Evolutionary conservation across 23 tunicate genomes (phyloP).

Genomic region (Phallusia fumigata): DNA sequence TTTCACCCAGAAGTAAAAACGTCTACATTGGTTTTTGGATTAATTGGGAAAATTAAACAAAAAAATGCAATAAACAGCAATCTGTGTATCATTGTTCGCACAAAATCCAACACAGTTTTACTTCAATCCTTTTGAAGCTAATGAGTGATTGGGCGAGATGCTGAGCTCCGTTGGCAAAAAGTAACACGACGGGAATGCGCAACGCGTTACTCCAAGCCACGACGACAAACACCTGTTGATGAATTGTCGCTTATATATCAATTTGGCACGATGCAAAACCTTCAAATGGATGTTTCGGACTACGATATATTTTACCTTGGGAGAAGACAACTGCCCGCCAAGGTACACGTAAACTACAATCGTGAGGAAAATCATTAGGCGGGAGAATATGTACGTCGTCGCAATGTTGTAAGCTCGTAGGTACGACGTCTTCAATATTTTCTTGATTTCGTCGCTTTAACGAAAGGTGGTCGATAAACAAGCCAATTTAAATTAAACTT

Average conservation of each 20-base stretch:
- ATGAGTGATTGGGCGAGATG: constrained; percentile 43
- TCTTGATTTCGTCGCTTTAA: constrained; percentile 46
- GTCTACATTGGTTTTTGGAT: neutral
- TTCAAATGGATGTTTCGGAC: neutral
- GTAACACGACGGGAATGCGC: constrained; percentile 39
- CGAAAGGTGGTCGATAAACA: neutral
- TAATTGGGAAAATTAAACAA: too few relatives aligned
- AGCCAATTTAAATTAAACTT: neutral
- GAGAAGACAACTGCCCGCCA: constrained; percentile 43
- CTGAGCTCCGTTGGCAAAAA: constrained; percentile 56
- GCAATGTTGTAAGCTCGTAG: constrained; percentile 56
- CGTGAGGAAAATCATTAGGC: constrained; percentile 39
- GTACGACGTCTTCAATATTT: constrained; percentile 37
- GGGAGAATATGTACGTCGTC: constrained; percentile 15
- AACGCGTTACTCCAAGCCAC: constrained; percentile 48
- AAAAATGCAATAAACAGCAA: too few relatives aligned
- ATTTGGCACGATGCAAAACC: neutral
- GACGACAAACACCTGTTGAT: constrained; percentile 46
- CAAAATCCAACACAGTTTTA: neutral
- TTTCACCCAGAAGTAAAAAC: constrained; percentile 5
- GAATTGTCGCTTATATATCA: neutral
- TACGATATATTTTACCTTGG: constrained; percentile 25
- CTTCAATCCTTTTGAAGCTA: constrained; percentile 57
- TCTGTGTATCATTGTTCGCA: too few relatives aligned
- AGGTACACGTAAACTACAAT: constrained; percentile 30